These are phyloP conservation scores for Toxotes chatareus DNA, from an alignment of 2,113 vertebrate genomes.

Conservation along the genomic window DNA sequence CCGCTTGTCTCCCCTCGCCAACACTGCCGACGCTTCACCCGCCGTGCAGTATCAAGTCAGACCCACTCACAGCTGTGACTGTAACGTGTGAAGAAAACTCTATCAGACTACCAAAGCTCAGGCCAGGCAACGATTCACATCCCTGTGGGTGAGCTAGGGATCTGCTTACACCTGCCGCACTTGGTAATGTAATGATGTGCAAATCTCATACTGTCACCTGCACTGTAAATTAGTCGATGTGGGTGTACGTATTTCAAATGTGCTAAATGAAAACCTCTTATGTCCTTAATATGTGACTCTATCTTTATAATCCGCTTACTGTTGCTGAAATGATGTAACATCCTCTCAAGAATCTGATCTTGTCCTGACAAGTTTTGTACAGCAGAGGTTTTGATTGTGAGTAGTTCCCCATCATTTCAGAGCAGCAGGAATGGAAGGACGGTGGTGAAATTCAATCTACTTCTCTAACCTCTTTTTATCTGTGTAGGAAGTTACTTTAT, in stretches of 20 bases:
- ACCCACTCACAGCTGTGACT: constrained; percentile 28
- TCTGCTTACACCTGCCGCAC: background rate
- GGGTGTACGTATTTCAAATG: background rate
- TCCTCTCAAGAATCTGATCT: background rate
- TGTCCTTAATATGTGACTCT: background rate
- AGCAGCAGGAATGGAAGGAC: constrained; percentile 10
- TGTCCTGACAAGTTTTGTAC: background rate
- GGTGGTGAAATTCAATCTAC: constrained; percentile 27
- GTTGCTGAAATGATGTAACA: background rate
- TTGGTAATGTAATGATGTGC: constrained; percentile 19
- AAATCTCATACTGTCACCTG: constrained; percentile 31
- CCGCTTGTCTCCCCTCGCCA: background rate
- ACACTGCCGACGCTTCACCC: constrained; percentile 16
- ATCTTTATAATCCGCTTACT: background rate
- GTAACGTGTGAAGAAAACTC: constrained; percentile 22
- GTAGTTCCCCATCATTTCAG: constrained; percentile 6
- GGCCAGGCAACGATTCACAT: constrained; percentile 23
- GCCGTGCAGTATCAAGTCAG: background rate
- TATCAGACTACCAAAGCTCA: constrained; percentile 7
- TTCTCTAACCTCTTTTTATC: constrained; percentile 14
- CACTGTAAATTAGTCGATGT: constrained; percentile 23
- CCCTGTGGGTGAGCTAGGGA: background rate
- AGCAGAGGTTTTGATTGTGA: constrained; percentile 11
- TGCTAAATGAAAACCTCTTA: constrained; percentile 4
- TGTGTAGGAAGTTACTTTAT: constrained; percentile 3